These are phyloP conservation scores for Sebastes kiyomatsui DNA, from an alignment of 2,797 vertebrate species.

Conservation along the genomic window DNA sequence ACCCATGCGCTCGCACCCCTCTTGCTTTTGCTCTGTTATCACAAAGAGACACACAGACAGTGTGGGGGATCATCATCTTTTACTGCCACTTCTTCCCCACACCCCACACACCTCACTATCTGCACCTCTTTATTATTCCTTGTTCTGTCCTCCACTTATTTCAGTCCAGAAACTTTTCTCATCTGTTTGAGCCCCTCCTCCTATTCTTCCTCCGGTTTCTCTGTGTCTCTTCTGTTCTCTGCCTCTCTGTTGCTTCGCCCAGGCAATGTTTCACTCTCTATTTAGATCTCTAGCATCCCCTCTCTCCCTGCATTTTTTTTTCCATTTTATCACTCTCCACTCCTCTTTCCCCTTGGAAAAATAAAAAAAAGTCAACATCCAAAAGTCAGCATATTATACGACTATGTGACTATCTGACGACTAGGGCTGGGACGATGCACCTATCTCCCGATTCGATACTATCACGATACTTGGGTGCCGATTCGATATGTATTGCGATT, in stretches of 20 bases:
- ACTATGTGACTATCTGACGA: no score
- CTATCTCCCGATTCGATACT: no score
- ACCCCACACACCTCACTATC: constrained; percentile 18
- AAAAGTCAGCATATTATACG: background rate
- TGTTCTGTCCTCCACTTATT: constrained; percentile 31
- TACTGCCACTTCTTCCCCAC: constrained; percentile 14
- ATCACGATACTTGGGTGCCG: no score
- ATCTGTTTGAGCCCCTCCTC: constrained; percentile 42
- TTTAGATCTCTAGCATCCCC: background rate
- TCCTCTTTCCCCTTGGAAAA: background rate
- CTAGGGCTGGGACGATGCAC: no score
- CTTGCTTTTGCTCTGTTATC: constrained; percentile 44
- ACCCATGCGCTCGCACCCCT: background rate
- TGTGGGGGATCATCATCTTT: constrained; percentile 34
- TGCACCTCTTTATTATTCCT: constrained; percentile 26
- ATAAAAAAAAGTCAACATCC: background rate
- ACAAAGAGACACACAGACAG: constrained; percentile 43
- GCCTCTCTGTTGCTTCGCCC: background rate
- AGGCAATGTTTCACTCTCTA: constrained; percentile 2
- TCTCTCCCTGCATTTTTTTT: background rate
- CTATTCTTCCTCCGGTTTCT: constrained; percentile 16
- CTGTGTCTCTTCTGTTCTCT: background rate
- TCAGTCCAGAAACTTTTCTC: constrained; percentile 48
- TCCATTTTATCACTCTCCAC: background rate
- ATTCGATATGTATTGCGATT: no score